These are phyloP conservation scores for Acanthisitta chloris DNA, from an alignment of 2,113 vertebrate species.

Conservation along the genomic window DNA sequence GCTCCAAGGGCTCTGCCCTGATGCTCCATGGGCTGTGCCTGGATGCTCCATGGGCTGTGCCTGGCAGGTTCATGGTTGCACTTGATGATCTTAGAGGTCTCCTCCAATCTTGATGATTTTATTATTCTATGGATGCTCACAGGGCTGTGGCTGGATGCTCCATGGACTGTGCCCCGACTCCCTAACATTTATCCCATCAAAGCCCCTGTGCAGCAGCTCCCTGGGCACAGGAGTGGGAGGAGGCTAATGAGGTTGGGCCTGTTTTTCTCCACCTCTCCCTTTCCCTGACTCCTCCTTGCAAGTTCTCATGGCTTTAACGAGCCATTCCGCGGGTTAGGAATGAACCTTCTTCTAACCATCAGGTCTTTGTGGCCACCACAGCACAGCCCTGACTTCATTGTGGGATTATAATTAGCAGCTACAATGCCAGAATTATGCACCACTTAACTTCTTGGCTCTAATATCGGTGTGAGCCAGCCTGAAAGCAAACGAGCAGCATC, in stretches of 20 bases:
- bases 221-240: fast-evolving
- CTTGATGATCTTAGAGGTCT: too few species aligned
- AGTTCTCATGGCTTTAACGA: not conserved
- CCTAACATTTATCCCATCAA: fast-evolving
- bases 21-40: fast-evolving
- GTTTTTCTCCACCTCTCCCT: not conserved
- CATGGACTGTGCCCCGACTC: fast-evolving
- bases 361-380: slow-evolving; percentile 23
- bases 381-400: slow-evolving; percentile 58
- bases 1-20: not conserved
- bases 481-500: not conserved
- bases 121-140: too few species aligned
- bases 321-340: not conserved
- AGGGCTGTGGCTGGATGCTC: fast-evolving
- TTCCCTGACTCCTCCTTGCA: not conserved
- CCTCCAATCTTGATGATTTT: too few species aligned
- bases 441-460: slow-evolving; percentile 65
- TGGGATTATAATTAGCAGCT: slow-evolving; percentile 72
- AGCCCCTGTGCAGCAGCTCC: fast-evolving
- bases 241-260: not conserved
- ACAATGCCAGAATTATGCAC: slow-evolving; percentile 69
- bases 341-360: not conserved
- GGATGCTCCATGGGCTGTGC: fast-evolving
- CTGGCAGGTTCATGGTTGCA: not conserved
- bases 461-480: slow-evolving; percentile 29